phyloP scores from a whole-genome alignment of 2,113 vertebrate genomes.

The Electrona antarctica region DNA sequence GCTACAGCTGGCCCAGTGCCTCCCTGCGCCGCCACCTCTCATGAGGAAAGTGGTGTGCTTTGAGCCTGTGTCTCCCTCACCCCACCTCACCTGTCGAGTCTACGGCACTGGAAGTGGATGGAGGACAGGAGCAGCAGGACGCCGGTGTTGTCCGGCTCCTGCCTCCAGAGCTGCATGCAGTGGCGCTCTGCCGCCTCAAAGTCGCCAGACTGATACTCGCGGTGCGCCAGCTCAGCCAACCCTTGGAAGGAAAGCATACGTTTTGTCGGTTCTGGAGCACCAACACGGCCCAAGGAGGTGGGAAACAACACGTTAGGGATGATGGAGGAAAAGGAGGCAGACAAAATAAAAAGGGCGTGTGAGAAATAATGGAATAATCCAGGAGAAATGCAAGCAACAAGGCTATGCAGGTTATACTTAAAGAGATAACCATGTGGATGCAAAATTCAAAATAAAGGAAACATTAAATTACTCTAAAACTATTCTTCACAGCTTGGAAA shows the following conservation, averaged over 20 bases:
- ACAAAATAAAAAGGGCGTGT: conserved; percentile 67
- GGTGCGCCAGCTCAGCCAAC: conserved; percentile 99
- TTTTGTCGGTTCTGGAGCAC: conserved; percentile 99
- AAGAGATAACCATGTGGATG: conserved; percentile 4
- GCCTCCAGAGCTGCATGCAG: conserved; percentile 99
- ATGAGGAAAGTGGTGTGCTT: conserved; percentile 16
- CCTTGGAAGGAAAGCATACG: conserved; percentile 99
- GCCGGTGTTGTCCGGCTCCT: conserved; percentile 98
- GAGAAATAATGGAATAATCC: conserved; percentile 27
- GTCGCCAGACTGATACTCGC: conserved; percentile 98
- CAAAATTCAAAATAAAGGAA: background rate
- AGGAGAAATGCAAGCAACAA: conserved; percentile 11
- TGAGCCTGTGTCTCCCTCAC: background rate
- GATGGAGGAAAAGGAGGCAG: conserved; percentile 84
- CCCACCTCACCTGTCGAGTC: conserved; percentile 92
- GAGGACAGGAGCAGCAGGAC: conserved; percentile 96
- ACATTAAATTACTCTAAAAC: background rate
- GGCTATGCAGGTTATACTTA: background rate
- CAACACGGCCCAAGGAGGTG: conserved; percentile 90
- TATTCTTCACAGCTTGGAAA: no score
- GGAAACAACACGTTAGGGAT: conserved; percentile 94
- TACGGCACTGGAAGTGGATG: conserved; percentile 99
- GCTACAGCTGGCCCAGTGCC: conserved; percentile 21
- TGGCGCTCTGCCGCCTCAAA: conserved; percentile 99
- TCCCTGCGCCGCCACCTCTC: conserved; percentile 22